Evolutionary conservation across 2,888 invertebrate genomes (phyloP), one percentile per base, ranked within the genome.

Genomic region (Oxyteleia sp.): DNA sequence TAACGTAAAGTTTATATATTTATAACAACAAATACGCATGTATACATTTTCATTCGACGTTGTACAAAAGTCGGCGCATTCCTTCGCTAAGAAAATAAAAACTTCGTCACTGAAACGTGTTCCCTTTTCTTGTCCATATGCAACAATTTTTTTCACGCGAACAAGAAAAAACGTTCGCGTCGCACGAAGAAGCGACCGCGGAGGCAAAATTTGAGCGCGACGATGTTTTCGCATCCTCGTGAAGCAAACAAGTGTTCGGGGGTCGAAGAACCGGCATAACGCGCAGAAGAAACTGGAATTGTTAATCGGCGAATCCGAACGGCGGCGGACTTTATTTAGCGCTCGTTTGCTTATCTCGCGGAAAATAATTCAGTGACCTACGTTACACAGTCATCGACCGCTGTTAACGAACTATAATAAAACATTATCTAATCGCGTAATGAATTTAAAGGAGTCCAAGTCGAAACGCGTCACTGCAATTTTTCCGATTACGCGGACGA

Each of bases 281-380:
- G 15, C 41, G 41, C 13, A 41, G 41, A 41, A 41, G 41, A 68
- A 78, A 45, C 38, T 61, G 55, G 29, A 69, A 69, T 63, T 38
- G 38, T 63, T 38, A 53, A 63, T 69, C 49, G 4, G 20, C 55
- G 32, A 32, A 41, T 66, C 26, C 8, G 1, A 41, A 35, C 38
- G 41, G 13, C 38, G 41, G 13, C 20, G 53, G 45, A 68, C 55
- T 68, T 51, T 43, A 41, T 41, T 68, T 47, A 51, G 55, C 23
- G 10, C 20, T 35, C 53, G 43, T 71, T 71, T 16, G 63, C 64
- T 79, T 79, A 79, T 79, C 79, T 23, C 16, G 53, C 49, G 55
- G 71, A 71, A 79, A 79, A 63, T 78, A 69, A 69, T 79, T 53
- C 63, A 64, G 64, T 79, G 63, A 69, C 68, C 78, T 78, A 71